These are phyloP conservation scores for Raja brachyura DNA, from an alignment of 2,113 vertebrate species.

Conservation along the genomic window DNA sequence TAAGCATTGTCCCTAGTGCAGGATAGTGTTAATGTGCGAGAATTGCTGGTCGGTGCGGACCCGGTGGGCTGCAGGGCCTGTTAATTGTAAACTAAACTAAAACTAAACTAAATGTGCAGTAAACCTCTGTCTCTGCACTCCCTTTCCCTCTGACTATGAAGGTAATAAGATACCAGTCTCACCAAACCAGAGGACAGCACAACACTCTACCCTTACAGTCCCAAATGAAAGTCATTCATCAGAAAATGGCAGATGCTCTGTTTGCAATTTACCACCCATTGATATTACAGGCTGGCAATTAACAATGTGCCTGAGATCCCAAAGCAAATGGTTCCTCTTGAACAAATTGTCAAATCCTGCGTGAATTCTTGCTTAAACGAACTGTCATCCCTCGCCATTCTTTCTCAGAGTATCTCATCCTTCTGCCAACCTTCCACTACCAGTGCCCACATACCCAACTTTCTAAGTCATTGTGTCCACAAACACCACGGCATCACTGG, in stretches of 20 bases:
- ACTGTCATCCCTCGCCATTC: neutral
- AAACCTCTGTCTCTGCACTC: neutral
- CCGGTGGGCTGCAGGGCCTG: too few species aligned
- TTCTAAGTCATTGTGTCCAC: neutral
- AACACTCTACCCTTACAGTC: neutral
- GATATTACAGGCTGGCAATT: neutral
- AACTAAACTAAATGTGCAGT: neutral
- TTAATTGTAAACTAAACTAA: too few species aligned
- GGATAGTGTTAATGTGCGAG: too few species aligned
- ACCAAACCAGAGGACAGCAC: neutral
- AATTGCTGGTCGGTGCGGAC: too few species aligned
- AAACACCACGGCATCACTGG: neutral
- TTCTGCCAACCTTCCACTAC: neutral
- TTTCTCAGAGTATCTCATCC: neutral
- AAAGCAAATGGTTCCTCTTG: neutral
- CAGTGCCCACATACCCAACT: neutral
- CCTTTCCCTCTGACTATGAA: neutral
- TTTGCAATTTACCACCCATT: neutral
- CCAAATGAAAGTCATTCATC: neutral
- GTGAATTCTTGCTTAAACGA: neutral
- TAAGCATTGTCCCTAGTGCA: too few species aligned
- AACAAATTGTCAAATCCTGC: neutral
- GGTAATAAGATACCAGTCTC: neutral
- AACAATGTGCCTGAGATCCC: neutral
- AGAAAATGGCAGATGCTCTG: neutral